These are phyloP conservation scores for Podarcis muralis DNA, from an alignment of 2,113 vertebrate genomes.

Conservation along the genomic window DNA sequence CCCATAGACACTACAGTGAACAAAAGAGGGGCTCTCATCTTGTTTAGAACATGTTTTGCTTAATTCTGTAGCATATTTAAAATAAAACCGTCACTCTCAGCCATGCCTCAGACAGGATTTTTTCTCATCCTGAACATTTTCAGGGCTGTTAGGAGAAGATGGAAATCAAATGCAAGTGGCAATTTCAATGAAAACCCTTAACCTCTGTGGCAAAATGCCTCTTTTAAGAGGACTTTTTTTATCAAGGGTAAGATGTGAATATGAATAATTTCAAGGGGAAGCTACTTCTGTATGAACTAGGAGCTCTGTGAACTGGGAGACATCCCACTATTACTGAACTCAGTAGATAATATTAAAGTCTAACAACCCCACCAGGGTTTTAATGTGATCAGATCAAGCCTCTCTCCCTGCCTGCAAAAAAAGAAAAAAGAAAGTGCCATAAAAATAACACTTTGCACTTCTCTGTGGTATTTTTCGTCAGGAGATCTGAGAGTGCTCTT, in stretches of 20 bases:
- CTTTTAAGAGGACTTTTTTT: constrained; percentile 16
- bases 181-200: constrained; percentile 21
- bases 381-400: constrained; percentile 38
- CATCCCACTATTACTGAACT: constrained; percentile 2
- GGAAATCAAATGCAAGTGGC: constrained; percentile 29
- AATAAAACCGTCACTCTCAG: constrained; percentile 11
- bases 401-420: constrained; percentile 15
- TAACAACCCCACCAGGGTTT: constrained; percentile 46
- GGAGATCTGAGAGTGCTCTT: constrained; percentile 26
- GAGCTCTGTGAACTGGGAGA: constrained; percentile 26
- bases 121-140: background rate
- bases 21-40: constrained; percentile 22
- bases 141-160: background rate
- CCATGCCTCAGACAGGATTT: background rate
- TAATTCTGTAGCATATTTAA: constrained; percentile 29
- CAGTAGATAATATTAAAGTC: constrained; percentile 29
- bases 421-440: constrained; percentile 20
- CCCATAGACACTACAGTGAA: constrained; percentile 19
- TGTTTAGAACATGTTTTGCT: constrained; percentile 36
- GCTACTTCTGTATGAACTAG: constrained; percentile 18
- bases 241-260: constrained; percentile 11
- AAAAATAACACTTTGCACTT: constrained; percentile 25
- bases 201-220: constrained; percentile 23
- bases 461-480: constrained; percentile 25
- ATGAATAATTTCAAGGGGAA: constrained; percentile 24